These are phyloP conservation scores for Umimayanthus kanabou DNA, from an alignment of 92 coral and sea anemone genomes.

Conservation along the genomic window DNA sequence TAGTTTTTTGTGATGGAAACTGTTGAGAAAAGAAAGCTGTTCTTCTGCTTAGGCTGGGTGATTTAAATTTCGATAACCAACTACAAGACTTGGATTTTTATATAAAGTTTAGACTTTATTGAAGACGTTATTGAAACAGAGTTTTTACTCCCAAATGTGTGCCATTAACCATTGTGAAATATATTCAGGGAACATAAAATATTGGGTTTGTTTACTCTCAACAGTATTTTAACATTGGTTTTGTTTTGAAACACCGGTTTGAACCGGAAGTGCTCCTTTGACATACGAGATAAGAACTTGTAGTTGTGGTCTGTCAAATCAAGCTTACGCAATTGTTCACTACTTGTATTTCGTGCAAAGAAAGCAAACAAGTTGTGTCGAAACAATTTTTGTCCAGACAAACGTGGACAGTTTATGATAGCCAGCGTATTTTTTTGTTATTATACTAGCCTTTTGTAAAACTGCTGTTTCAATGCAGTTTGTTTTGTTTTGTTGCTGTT, in stretches of 20 bases:
- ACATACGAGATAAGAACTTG: not conserved
- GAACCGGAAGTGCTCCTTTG: not conserved
- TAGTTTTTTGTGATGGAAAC: not conserved
- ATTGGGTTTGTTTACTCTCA: conserved; percentile 10
- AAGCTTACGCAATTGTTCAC: not conserved
- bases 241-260: not conserved
- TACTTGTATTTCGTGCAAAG: not conserved
- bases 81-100: not conserved
- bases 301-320: not conserved
- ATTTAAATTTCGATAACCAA: not conserved
- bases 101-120: no score
- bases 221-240: not conserved
- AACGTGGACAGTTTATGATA: not conserved
- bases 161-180: not conserved
- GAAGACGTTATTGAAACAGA: not conserved
- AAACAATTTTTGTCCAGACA: not conserved
- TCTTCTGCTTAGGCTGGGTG: no score
- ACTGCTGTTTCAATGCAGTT: no score
- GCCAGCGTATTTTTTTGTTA: no score
- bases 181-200: not conserved
- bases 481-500: no score
- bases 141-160: not conserved
- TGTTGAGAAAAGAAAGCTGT: not conserved
- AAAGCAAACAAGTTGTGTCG: not conserved
- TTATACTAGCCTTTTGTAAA: no score